These are phyloP conservation scores for Eretmochelys imbricata DNA, from an alignment of 2,113 vertebrate genomes.

Conservation along the genomic window DNA sequence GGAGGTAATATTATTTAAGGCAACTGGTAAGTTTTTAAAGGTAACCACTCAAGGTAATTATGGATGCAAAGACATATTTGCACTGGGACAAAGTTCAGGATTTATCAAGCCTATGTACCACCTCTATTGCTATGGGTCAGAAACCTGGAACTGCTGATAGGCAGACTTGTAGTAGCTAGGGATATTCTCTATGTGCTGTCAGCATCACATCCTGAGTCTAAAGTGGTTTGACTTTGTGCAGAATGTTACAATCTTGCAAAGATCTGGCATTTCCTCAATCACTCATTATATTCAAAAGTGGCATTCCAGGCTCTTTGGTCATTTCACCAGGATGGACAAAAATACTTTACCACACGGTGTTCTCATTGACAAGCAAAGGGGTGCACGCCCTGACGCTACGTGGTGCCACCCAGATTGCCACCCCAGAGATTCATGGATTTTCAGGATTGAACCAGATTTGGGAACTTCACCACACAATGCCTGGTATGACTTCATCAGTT, in stretches of 20 bases:
- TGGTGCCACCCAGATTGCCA: background rate
- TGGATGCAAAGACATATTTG: background rate
- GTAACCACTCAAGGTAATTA: background rate
- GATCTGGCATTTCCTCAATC: background rate
- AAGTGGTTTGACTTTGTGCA: background rate
- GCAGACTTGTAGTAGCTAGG: background rate
- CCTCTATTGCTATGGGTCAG: background rate
- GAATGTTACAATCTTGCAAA: background rate
- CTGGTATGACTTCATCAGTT: background rate
- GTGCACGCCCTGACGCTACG: background rate
- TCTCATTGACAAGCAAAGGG: background rate
- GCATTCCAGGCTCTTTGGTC: background rate
- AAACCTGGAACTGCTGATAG: background rate
- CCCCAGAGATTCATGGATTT: background rate
- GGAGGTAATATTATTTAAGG: background rate
- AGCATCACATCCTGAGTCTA: background rate
- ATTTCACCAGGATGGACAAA: background rate
- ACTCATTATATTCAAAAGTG: background rate
- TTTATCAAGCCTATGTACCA: background rate
- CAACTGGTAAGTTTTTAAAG: background rate
- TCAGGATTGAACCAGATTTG: background rate
- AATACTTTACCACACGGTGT: background rate
- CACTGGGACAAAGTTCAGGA: no score
- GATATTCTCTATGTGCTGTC: background rate
- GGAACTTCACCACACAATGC: background rate